Percentiles rank a stretch among this genome's conserved stretches.
phyloP scores from a whole-genome alignment of 2,113 vertebrate genomes.

The Caloenas nicobarica region DNA sequence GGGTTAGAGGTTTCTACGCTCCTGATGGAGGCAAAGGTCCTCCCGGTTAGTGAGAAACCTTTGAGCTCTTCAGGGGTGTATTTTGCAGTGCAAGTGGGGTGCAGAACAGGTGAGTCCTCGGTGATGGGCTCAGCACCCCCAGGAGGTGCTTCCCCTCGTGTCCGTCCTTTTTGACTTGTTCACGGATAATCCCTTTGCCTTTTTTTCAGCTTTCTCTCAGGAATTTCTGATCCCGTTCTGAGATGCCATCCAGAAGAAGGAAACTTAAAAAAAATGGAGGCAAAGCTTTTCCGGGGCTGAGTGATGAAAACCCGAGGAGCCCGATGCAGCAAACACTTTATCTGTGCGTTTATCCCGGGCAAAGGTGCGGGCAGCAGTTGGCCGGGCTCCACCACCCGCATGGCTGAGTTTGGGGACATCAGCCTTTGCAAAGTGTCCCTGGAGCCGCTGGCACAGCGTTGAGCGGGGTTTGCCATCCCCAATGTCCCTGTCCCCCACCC shows the following conservation, averaged over 20 bases:
- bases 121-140: not conserved
- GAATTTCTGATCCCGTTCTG: accelerated
- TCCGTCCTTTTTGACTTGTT: not conserved
- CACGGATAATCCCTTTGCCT: accelerated
- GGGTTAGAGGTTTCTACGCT: not conserved
- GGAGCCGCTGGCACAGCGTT: accelerated
- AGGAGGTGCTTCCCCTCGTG: accelerated
- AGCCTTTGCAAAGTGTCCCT: not conserved
- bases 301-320: not conserved
- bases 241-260: not conserved
- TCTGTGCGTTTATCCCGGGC: accelerated
- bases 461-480: no score
- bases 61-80: not conserved
- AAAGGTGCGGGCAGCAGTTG: not conserved
- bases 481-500: accelerated
- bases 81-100: not conserved
- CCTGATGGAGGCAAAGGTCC: no score
- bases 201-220: not conserved
- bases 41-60: not conserved
- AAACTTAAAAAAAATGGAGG: not conserved
- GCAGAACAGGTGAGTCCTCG: accelerated
- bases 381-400: not conserved
- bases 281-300: accelerated
- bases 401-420: not conserved
- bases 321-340: accelerated